These are phyloP conservation scores for Cepaea hortensis DNA, from an alignment of 2,888 invertebrate genomes.

Conservation along the genomic window DNA sequence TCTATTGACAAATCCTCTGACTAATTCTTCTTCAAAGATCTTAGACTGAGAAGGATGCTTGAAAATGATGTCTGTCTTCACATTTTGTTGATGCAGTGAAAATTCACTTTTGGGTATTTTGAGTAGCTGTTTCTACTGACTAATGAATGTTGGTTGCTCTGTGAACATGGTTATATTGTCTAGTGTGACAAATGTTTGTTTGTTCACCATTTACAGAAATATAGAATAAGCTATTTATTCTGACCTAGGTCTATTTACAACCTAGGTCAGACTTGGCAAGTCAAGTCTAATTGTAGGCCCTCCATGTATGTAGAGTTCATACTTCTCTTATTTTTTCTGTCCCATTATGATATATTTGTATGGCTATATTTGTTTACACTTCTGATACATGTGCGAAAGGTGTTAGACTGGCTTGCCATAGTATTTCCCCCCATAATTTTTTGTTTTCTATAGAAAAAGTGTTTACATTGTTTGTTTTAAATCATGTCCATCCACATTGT, in stretches of 20 bases:
- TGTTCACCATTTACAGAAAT: constrained; percentile 17
- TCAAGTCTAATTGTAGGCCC: constrained; percentile 51
- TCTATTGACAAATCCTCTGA: too few species aligned
- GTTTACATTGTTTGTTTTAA: background rate
- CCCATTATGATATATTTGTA: background rate
- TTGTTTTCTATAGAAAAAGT: background rate
- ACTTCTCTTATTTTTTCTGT: background rate
- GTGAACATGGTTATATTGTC: background rate
- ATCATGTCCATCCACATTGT: background rate
- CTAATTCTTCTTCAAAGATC: too few species aligned
- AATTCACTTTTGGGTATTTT: too few species aligned
- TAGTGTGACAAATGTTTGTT: background rate
- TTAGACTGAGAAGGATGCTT: too few species aligned
- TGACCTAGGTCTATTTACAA: constrained; percentile 46
- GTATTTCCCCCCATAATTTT: background rate
- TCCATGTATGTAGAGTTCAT: constrained; percentile 47
- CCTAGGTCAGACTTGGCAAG: constrained; percentile 40
- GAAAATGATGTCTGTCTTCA: too few species aligned
- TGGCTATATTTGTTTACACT: constrained; percentile 35
- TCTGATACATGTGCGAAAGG: constrained; percentile 48
- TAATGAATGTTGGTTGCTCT: too few species aligned
- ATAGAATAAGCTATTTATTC: constrained; percentile 10
- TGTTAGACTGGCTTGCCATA: constrained; percentile 48
- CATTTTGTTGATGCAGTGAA: too few species aligned
- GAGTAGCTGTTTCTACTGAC: background rate